These are phyloP conservation scores for Heliconius hermathena DNA, from an alignment of 1,140 invertebrate species.

Conservation along the genomic window DNA sequence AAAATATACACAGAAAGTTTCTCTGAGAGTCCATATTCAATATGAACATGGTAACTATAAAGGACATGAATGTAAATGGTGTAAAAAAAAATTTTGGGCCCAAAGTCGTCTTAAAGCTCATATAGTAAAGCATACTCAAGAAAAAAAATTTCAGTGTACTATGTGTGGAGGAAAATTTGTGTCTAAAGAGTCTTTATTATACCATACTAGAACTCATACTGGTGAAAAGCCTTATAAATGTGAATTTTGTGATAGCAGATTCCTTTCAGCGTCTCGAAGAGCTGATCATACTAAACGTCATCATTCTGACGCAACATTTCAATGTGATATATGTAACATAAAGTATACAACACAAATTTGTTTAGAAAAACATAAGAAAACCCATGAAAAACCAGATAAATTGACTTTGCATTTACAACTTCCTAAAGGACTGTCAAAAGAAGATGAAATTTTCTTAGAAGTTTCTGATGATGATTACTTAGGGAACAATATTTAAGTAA, in stretches of 20 bases:
- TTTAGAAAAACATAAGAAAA: conserved; percentile 58
- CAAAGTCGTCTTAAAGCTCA: conserved; percentile 68
- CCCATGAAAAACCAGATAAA: conserved; percentile 43
- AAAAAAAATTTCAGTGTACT: conserved; percentile 70
- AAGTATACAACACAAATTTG: conserved; percentile 54
- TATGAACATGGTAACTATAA: conserved; percentile 72
- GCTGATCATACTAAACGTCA: conserved; percentile 62
- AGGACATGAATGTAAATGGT: conserved; percentile 66
- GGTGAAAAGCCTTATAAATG: conserved; percentile 79
- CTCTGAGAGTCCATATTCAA: conserved; percentile 69
- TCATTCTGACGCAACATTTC: conserved; percentile 48
- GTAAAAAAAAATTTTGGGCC: conserved; percentile 69
- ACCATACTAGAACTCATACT: conserved; percentile 75
- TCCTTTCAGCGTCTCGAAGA: conserved; percentile 65
- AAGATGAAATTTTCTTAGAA: conserved; percentile 50
- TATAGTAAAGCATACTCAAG: conserved; percentile 76
- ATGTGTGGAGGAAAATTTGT: conserved; percentile 73
- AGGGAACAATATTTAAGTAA: neutral
- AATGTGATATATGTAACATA: conserved; percentile 57
- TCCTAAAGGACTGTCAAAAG: conserved; percentile 28
- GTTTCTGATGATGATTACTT: conserved; percentile 47
- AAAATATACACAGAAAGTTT: conserved; percentile 69
- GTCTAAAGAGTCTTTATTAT: conserved; percentile 67
- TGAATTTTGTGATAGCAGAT: conserved; percentile 57
- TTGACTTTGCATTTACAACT: conserved; percentile 23